A percentile compares a stretch with the other conserved stretches of the same genome.
Conservation (phyloP, 1,140 invertebrate species). For the Drosophila nebulosa region DNA sequence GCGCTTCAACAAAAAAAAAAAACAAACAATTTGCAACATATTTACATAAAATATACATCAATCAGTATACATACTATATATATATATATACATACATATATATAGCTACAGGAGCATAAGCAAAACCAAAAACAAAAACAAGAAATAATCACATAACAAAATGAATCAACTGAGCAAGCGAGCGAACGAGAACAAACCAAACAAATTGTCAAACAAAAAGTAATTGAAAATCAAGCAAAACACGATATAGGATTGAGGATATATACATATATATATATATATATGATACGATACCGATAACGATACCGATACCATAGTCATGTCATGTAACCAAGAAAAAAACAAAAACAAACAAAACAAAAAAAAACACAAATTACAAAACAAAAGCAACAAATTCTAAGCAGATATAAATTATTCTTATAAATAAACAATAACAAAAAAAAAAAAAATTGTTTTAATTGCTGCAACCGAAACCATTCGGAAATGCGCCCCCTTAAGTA, state of each 20-base stretch:
- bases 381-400: constrained; percentile 40
- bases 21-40: no score
- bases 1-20: constrained; percentile 21
- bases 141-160: no score
- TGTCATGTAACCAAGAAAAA: constrained; percentile 68
- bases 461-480: no score
- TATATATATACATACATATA: no score
- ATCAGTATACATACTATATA: constrained; percentile 5
- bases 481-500: no score
- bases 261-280: background rate
- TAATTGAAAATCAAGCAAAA: background rate
- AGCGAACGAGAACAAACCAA: background rate
- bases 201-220: background rate
- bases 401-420: constrained; percentile 81
- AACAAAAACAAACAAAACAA: constrained; percentile 5
- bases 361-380: constrained; percentile 35
- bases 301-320: constrained; percentile 78
- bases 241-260: constrained; percentile 4
- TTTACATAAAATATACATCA: background rate
- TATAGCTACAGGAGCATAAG: no score
- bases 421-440: constrained; percentile 68
- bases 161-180: background rate
- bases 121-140: no score
- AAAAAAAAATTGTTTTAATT: constrained; percentile 37
- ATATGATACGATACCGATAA: constrained; percentile 73